Percentiles rank a stretch among this genome's conserved stretches.
Conservation (phyloP, 2,888 invertebrate species). For the Bellardia bayeri region DNA sequence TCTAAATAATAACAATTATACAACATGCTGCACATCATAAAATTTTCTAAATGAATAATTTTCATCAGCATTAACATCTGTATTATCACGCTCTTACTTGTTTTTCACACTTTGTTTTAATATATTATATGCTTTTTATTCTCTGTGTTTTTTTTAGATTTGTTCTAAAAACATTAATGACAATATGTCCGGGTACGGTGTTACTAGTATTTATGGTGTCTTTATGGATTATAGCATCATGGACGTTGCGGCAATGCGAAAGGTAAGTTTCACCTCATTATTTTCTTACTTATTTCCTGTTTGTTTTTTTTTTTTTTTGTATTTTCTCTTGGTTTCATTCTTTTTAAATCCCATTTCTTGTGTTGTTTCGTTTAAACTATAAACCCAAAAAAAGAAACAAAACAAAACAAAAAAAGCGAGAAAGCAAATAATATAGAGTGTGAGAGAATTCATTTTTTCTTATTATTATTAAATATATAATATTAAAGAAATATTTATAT, state of each 20-base stretch:
- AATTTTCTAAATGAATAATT: slow-evolving; percentile 2
- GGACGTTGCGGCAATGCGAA: slow-evolving; percentile 99
- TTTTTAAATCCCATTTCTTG: slow-evolving; percentile 56
- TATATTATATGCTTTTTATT: background rate
- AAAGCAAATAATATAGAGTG: slow-evolving; percentile 69
- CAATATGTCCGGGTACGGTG: slow-evolving; percentile 99
- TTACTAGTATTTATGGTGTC: slow-evolving; percentile 99
- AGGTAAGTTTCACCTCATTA: slow-evolving; percentile 88
- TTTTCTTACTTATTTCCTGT: slow-evolving; percentile 38
- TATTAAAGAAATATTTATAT: slow-evolving; percentile 31
- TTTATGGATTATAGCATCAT: slow-evolving; percentile 99
- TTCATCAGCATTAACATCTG: background rate
- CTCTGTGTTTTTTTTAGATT: slow-evolving; percentile 85
- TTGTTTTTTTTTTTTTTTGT: slow-evolving; percentile 41
- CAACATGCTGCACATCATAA: background rate
- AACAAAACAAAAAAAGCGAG: slow-evolving; percentile 68
- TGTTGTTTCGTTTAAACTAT: slow-evolving; percentile 37
- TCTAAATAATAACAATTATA: slow-evolving; percentile 22
- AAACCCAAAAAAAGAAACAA: slow-evolving; percentile 47
- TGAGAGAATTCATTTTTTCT: slow-evolving; percentile 65
- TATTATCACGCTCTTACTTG: background rate
- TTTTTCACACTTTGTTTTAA: background rate
- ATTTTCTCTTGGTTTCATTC: slow-evolving; percentile 36
- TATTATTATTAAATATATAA: slow-evolving; percentile 21
- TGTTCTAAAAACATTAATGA: slow-evolving; percentile 99